A percentile compares a stretch with the other conserved stretches of the same genome.
phyloP scores from a whole-genome alignment of 2,888 invertebrate species.

The Parthenolecanium corni region DNA sequence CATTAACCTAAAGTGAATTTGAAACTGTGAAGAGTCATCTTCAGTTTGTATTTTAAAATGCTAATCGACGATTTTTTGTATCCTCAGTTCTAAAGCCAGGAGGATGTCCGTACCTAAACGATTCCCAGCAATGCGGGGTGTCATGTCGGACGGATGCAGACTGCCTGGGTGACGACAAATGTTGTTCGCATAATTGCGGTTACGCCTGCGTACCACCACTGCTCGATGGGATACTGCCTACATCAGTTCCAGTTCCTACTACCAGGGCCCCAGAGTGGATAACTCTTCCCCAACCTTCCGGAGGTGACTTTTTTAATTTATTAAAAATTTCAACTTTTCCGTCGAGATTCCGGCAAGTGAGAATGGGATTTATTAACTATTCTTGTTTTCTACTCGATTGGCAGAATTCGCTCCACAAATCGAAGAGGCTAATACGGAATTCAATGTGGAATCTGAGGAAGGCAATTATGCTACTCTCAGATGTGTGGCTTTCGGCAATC shows the following conservation, averaged over 20 bases:
- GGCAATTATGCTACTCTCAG: constrained; percentile 61
- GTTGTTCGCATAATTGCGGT: constrained; percentile 69
- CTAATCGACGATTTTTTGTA: too few relatives aligned
- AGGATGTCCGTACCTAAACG: constrained; percentile 47
- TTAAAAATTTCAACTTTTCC: too few relatives aligned
- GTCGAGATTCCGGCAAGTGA: too few relatives aligned
- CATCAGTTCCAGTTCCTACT: background rate
- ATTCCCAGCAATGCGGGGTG: constrained; percentile 48
- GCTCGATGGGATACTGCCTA: background rate
- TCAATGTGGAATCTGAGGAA: constrained; percentile 53
- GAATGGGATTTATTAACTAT: too few relatives aligned
- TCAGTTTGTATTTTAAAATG: too few relatives aligned
- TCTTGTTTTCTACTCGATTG: background rate
- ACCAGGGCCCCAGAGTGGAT: background rate
- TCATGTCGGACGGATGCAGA: constrained; percentile 73
- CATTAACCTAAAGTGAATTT: too few relatives aligned
- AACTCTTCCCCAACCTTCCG: too few relatives aligned
- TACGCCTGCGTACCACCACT: constrained; percentile 53
- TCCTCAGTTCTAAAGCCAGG: constrained; percentile 58
- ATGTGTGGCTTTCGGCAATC: constrained; percentile 65
- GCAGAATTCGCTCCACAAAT: constrained; percentile 33
- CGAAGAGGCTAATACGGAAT: constrained; percentile 38
- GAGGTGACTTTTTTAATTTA: too few relatives aligned
- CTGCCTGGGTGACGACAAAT: constrained; percentile 65
- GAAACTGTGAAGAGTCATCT: too few relatives aligned